Base-by-base conservation (phyloP, 2,797 vertebrate species). In the Microctenopoma steveboyesi region DNA sequence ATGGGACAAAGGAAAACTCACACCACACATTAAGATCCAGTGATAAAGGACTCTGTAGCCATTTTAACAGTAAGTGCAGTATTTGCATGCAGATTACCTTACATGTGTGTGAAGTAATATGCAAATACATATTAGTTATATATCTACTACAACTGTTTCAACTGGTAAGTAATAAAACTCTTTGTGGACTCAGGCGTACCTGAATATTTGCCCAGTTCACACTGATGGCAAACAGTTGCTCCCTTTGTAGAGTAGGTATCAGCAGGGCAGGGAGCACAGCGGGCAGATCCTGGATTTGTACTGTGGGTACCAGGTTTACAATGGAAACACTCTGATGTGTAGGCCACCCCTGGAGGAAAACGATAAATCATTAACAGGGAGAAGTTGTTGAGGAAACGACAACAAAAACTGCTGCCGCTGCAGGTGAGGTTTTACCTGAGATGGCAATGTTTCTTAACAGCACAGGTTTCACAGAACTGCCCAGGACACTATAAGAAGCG, bases 241-340 rank as follows among this genome's bases (percentile, higher is more conserved):
- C 95, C 96, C 60, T 96, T 98, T 78, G 92, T 93, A 13, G 98
- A 98, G 81, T 90, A 98, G n/a, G 89, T 88, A 72, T 97, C 88
- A 35, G 85, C 79, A 0, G 95, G 95, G 58, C 97, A 99, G 1
- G 92, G 91, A 50, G 85, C 69, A 68, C 98, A 99, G 78, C 43
- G 84, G 4, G 96, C 92, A 14, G 96, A 94, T 39, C 97, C 97
- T n/a, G 87, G 74, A 33, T 93, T 82, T 10, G 92, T 71, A 0
- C 95, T 94, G 4, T 95, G 94, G 0, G 96, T 96, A 50, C 98
- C 98, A 0, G 97, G 95, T 72, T 97, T 98, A 88, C 98, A 99
- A 33, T 95, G 97, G 82, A 99, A 99, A 88, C 98, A 99, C 91
- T 98, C 97, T 0, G 98, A 99, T 28, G 97, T 99, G 74, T 95